Evolutionary conservation across 2,888 invertebrate genomes (phyloP).

Genomic region (Parnassius orleans): DNA sequence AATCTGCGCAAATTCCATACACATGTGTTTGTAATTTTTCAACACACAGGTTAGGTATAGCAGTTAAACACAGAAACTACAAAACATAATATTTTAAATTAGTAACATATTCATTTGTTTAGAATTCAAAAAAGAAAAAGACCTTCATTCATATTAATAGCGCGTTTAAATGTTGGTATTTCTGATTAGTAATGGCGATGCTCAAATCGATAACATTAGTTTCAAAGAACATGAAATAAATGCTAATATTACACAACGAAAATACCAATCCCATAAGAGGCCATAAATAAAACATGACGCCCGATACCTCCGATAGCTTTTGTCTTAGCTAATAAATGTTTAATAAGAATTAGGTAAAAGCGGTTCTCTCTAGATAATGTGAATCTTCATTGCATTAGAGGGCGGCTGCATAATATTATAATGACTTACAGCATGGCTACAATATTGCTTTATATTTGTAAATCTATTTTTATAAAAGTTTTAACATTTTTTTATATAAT

Average conservation of each 20-base stretch:
- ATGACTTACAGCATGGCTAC: conserved; percentile 48
- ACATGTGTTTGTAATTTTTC: too few relatives aligned
- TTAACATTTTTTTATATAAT: conserved; percentile 4
- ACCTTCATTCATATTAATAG: conserved; percentile 21
- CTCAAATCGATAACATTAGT: conserved; percentile 20
- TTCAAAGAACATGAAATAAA: conserved; percentile 22
- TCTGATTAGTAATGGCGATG: conserved; percentile 19
- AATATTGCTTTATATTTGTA: conserved; percentile 39
- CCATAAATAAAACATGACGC: conserved; percentile 75
- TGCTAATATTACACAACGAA: conserved; percentile 43
- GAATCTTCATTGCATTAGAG: conserved; percentile 65
- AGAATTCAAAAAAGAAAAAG: neutral
- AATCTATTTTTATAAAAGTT: conserved; percentile 35
- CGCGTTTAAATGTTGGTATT: conserved; percentile 14
- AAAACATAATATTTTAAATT: too few relatives aligned
- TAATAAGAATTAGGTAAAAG: conserved; percentile 77
- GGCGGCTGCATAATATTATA: conserved; percentile 68
- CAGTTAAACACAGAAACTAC: too few relatives aligned
- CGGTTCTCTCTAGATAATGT: conserved; percentile 53
- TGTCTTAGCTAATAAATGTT: conserved; percentile 79
- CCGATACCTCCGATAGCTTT: conserved; percentile 69
- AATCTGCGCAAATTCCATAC: too few relatives aligned
- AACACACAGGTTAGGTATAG: too few relatives aligned
- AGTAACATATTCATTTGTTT: neutral
- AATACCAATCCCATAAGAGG: conserved; percentile 70